Evolutionary conservation across 2,888 invertebrate species (phyloP).

Genomic region (Desoria tigrina): DNA sequence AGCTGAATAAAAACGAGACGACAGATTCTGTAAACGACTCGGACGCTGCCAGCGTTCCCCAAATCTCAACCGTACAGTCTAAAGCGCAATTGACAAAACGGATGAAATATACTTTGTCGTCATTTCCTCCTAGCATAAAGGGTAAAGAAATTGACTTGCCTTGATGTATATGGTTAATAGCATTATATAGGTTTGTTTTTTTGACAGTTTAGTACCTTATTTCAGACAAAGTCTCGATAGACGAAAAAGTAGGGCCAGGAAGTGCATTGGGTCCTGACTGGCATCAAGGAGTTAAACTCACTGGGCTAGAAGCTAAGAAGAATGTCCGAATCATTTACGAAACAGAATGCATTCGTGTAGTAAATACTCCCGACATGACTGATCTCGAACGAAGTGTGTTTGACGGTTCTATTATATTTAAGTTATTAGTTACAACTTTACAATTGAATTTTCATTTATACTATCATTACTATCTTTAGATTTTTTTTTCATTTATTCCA

Average conservation of each 20-base stretch:
- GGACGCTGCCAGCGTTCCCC: not conserved
- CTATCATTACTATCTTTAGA: too few relatives aligned
- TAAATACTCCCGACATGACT: too few relatives aligned
- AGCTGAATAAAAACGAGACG: constrained; percentile 7
- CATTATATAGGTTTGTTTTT: too few relatives aligned
- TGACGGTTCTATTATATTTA: not conserved
- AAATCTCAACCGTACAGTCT: not conserved
- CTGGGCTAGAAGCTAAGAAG: constrained; percentile 60
- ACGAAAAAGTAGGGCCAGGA: too few relatives aligned
- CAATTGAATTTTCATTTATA: too few relatives aligned
- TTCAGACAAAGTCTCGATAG: too few relatives aligned
- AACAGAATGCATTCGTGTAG: constrained; percentile 55
- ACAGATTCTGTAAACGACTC: not conserved
- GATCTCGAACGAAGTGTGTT: constrained; percentile 9
- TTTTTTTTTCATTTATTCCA: too few relatives aligned
- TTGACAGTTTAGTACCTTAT: too few relatives aligned
- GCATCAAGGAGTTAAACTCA: constrained; percentile 71
- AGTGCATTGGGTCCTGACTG: constrained; percentile 97
- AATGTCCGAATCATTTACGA: constrained; percentile 59
- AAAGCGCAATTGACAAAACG: constrained; percentile 16
- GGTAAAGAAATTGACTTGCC: too few relatives aligned
- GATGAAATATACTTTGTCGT: constrained; percentile 29
- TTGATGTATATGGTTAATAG: too few relatives aligned
- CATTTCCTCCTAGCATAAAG: not conserved
- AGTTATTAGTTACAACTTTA: not conserved